These are phyloP conservation scores for Halocynthia roretzi DNA, from an alignment of 23 tunicate species.

Conservation along the genomic window DNA sequence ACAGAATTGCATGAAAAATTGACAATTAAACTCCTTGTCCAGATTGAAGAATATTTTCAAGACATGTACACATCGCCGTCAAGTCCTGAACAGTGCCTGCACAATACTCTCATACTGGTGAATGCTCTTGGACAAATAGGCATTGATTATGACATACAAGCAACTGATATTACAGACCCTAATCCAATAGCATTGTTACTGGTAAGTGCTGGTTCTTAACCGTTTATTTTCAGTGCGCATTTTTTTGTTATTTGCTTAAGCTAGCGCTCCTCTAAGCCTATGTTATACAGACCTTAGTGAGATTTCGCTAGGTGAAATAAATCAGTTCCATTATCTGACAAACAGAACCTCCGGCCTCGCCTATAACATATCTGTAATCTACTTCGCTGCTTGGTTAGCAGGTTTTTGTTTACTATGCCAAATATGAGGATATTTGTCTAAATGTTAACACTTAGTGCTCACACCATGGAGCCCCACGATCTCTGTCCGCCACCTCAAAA, in stretches of 20 bases:
- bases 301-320: no score
- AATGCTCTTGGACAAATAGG: slow-evolving; percentile 56
- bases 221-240: background rate
- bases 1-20: background rate
- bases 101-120: slow-evolving; percentile 81
- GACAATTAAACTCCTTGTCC: background rate
- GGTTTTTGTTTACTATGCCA: no score
- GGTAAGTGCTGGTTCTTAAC: slow-evolving; percentile 27
- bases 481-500: no score
- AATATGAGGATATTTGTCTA: no score
- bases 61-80: slow-evolving; percentile 88
- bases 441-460: no score
- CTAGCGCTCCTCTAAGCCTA: no score
- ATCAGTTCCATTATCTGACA: no score
- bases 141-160: slow-evolving; percentile 78
- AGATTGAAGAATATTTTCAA: slow-evolving; percentile 57
- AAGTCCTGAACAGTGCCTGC: slow-evolving; percentile 92
- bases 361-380: no score
- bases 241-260: background rate
- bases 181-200: slow-evolving; percentile 82
- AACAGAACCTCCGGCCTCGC: no score
- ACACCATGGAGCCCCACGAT: no score
- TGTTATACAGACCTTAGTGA: no score
- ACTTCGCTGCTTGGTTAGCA: no score
- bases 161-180: slow-evolving; percentile 98